These are phyloP conservation scores for Psittacula echo DNA, from an alignment of 2,797 vertebrate genomes.

Conservation along the genomic window DNA sequence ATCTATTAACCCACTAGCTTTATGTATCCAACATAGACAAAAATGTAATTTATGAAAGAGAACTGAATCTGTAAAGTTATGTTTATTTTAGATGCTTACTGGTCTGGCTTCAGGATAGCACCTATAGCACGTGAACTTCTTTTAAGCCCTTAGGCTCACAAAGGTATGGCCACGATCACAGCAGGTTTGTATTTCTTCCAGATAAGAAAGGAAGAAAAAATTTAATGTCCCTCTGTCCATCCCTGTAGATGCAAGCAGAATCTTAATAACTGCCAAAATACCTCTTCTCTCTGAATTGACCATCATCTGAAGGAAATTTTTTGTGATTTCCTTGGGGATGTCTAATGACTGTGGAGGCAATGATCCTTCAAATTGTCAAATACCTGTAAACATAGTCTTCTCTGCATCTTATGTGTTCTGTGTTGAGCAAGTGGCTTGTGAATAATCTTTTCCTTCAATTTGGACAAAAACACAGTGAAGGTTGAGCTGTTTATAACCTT, in stretches of 20 bases:
- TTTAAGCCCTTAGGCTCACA: not conserved
- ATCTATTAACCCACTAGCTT: not conserved
- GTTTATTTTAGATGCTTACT: not conserved
- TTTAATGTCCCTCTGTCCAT: not conserved
- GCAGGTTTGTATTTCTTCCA: not conserved
- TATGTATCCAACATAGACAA: not conserved
- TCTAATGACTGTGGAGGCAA: not conserved
- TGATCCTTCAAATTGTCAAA: not conserved
- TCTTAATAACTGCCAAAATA: not conserved
- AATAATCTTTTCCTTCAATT: not conserved
- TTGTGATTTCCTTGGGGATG: not conserved
- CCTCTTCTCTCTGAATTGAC: not conserved
- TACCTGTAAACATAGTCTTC: not conserved
- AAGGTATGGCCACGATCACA: not conserved
- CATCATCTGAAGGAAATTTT: not conserved
- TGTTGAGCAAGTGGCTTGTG: not conserved
- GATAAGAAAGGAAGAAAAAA: not conserved
- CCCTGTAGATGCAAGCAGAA: not conserved
- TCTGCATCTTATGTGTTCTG: not conserved
- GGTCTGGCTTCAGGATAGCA: not conserved
- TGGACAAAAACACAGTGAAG: not conserved
- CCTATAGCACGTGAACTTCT: not conserved
- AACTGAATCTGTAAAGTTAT: not conserved
- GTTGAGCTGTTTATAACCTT: not conserved
- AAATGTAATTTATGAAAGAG: not conserved